Percentiles rank a stretch among this genome's conserved stretches.
These are phyloP conservation scores for Ptycholaimellus sp. DNA, from an alignment of 2,888 invertebrate genomes.

Conservation along the genomic window DNA sequence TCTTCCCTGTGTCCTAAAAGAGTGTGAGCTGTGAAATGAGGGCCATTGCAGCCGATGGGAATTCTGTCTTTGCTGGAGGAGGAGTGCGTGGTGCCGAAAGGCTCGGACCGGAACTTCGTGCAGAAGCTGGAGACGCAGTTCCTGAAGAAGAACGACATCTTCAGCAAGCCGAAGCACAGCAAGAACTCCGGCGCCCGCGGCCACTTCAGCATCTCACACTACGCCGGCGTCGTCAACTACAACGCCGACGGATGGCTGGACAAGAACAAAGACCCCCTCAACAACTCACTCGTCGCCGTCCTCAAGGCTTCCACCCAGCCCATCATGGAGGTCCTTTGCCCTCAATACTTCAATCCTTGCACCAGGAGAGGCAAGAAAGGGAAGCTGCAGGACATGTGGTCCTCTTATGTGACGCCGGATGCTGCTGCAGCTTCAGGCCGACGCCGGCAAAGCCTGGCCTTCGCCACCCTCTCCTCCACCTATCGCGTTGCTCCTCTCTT, in stretches of 20 bases:
- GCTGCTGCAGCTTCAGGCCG: background rate
- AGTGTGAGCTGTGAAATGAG: too few relatives aligned
- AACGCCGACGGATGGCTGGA: conserved; percentile 31
- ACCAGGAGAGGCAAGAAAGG: too few relatives aligned
- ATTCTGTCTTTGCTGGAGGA: conserved; percentile 20
- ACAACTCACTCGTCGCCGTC: conserved; percentile 26
- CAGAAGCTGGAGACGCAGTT: conserved; percentile 15
- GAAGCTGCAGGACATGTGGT: too few relatives aligned
- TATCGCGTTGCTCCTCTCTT: too few relatives aligned
- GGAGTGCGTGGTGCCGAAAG: conserved; percentile 23
- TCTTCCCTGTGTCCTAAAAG: too few relatives aligned
- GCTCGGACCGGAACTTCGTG: conserved; percentile 15
- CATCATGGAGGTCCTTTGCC: conserved; percentile 14
- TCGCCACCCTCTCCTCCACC: conserved; percentile 10
- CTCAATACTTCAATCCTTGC: conserved; percentile 10
- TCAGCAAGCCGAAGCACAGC: conserved; percentile 21
- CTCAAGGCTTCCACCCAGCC: conserved; percentile 14
- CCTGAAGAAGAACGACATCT: conserved; percentile 9
- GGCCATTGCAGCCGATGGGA: conserved; percentile 21
- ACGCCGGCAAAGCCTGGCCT: conserved; percentile 1
- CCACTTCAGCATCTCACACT: conserved; percentile 22
- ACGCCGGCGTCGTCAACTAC: conserved; percentile 31
- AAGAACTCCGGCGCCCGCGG: conserved; percentile 12
- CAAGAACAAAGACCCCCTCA: conserved; percentile 30
- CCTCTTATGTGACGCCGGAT: too few relatives aligned